Evolutionary conservation across 2,113 vertebrate species (phyloP).

Genomic region (Maccullochella peelii): DNA sequence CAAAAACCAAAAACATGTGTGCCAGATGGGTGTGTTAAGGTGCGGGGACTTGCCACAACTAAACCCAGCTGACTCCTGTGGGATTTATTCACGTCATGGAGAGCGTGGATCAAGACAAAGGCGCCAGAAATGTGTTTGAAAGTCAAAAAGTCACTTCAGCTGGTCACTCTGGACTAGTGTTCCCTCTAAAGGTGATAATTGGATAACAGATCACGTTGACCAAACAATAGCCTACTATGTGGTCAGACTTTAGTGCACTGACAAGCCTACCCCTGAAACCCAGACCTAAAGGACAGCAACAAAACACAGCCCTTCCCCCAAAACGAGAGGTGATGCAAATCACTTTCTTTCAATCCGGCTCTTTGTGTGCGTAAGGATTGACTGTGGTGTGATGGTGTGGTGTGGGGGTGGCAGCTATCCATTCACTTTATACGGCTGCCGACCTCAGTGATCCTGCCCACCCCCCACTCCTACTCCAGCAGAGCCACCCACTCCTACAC

Average conservation of each 20-base stretch:
- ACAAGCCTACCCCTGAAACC: constrained; percentile 20
- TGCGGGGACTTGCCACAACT: not conserved
- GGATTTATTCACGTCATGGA: not conserved
- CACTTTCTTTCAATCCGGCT: constrained; percentile 81
- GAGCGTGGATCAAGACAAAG: not conserved
- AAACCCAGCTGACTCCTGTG: not conserved
- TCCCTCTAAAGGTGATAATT: not conserved
- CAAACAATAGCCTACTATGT: constrained; percentile 18
- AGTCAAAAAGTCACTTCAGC: not conserved
- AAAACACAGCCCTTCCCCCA: constrained; percentile 63
- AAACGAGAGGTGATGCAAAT: constrained; percentile 82
- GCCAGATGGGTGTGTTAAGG: not conserved
- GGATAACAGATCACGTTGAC: constrained; percentile 3
- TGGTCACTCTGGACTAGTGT: not conserved
- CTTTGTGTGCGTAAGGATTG: constrained; percentile 79
- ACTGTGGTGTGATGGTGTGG: constrained; percentile 50
- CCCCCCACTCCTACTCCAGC: constrained; percentile 64
- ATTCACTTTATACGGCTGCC: constrained; percentile 80
- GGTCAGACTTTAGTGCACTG: constrained; percentile 20
- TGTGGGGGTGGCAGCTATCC: constrained; percentile 68
- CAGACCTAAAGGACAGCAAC: constrained; percentile 45
- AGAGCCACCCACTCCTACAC: constrained; percentile 57
- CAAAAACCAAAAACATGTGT: not conserved
- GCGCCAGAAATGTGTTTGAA: not conserved
- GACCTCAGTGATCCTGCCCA: constrained; percentile 71